Conservation (phyloP, 2,113 vertebrate species). For the Camelus dromedarius region DNA sequence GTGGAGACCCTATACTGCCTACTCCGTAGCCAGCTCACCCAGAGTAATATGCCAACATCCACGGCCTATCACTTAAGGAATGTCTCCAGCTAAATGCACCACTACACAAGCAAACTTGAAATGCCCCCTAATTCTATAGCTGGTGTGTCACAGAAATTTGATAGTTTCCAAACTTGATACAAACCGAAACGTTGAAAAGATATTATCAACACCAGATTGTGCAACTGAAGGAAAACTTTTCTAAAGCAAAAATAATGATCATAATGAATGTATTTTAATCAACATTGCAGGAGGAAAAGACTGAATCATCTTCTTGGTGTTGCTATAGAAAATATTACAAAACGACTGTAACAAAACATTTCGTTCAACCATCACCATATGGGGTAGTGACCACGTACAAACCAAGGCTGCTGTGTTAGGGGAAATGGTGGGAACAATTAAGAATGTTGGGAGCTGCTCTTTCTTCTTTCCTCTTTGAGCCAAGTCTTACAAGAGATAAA, state of each 20-base stretch:
- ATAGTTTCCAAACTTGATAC: not conserved
- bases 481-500: not conserved
- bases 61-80: not conserved
- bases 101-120: not conserved
- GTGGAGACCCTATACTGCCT: not conserved
- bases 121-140: not conserved
- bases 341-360: conserved; percentile 7
- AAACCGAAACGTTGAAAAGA: not conserved
- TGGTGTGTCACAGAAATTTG: not conserved
- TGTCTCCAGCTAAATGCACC: not conserved
- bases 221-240: not conserved
- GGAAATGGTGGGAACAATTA: not conserved
- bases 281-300: not conserved
- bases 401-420: not conserved
- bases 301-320: not conserved
- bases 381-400: not conserved
- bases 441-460: not conserved
- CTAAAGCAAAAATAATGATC: not conserved
- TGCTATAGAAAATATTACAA: not conserved
- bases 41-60: not conserved
- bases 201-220: not conserved
- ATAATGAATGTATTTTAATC: not conserved
- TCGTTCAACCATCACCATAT: not conserved
- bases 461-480: not conserved
- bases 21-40: not conserved